These are phyloP conservation scores for Podocnemis expansa DNA, from an alignment of 2,113 vertebrate species.

Conservation along the genomic window DNA sequence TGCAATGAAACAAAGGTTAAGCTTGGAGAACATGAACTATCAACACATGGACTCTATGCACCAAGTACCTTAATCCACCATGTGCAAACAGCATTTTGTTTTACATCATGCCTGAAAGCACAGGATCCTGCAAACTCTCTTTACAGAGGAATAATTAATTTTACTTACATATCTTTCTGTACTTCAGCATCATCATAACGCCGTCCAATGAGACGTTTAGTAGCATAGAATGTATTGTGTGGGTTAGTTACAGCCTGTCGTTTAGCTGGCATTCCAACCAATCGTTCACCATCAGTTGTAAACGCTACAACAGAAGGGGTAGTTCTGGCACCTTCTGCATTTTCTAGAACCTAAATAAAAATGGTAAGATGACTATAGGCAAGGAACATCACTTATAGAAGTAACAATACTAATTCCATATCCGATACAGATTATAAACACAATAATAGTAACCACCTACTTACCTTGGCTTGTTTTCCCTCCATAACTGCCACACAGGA, in stretches of 20 bases:
- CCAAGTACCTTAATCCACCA: not conserved
- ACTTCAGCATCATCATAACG: conserved; percentile 94
- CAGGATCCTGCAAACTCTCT: accelerated
- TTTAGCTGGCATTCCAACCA: conserved; percentile 98
- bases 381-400: accelerated
- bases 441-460: not conserved
- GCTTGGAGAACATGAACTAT: accelerated
- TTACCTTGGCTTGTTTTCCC: conserved; percentile 96
- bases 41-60: accelerated
- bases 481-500: conserved; percentile 99
- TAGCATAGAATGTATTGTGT: conserved; percentile 96
- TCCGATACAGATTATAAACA: accelerated
- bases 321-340: conserved; percentile 94
- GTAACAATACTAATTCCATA: accelerated
- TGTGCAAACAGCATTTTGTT: not conserved
- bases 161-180: conserved; percentile 95
- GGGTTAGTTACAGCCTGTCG: conserved; percentile 97
- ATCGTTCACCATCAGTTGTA: conserved; percentile 88
- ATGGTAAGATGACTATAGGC: accelerated
- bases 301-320: conserved; percentile 97
- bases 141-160: accelerated
- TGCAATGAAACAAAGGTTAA: accelerated
- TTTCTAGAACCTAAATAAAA: conserved; percentile 90
- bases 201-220: conserved; percentile 95
- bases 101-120: accelerated